Evolutionary conservation across 2,888 invertebrate species (phyloP), one percentile per base, ranked within the genome.

Genomic region (Sisyra terminalis): DNA sequence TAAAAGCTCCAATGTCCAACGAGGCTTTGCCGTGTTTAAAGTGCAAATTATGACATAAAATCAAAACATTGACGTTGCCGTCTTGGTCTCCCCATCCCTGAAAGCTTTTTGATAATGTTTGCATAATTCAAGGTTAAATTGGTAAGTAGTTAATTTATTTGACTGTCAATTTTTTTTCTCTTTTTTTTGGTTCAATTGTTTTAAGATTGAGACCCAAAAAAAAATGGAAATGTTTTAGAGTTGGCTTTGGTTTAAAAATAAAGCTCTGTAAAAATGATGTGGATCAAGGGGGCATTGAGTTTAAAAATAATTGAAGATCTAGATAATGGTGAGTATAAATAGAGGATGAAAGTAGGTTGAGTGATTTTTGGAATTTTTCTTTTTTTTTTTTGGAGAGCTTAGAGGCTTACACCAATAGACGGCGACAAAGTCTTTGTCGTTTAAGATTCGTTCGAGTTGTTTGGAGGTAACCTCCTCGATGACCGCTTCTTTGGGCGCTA

Each of bases 391-490:
- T 24, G 24, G n/a, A n/a, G 43, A 17, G 18, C 70, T 24, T 24
- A 7, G 7, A 5, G 24, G 87, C 89, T 89, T 83, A 90, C 89
- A 90, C 87, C 89, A 90, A 70, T 84, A 89, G 67, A 89, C 89
- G 63, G 89, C 89, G 64, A 90, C 87, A 73, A 84, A 88, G 70
- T 88, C 88, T 76, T 88, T 87, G 56, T 87, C 86, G 65, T 79
- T 76, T 63, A 90, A 75, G 57, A 88, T 74, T 63, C 84, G 78
- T 63, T 88, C 89, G 69, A 89, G 76, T 69, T 88, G 86, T 68
- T 88, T 89, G 63, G 85, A 79, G 66, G 84, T 86, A 70, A 89
- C 87, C 71, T 89, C 88, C 69, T 89, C 88, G 71, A 89, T 89
- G 69, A 84, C 79, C 63, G 86, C 53, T 37, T 43, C 53, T 54